phyloP scores from a whole-genome alignment of 1,140 invertebrate genomes.

The Amphibalanus amphitrite region DNA sequence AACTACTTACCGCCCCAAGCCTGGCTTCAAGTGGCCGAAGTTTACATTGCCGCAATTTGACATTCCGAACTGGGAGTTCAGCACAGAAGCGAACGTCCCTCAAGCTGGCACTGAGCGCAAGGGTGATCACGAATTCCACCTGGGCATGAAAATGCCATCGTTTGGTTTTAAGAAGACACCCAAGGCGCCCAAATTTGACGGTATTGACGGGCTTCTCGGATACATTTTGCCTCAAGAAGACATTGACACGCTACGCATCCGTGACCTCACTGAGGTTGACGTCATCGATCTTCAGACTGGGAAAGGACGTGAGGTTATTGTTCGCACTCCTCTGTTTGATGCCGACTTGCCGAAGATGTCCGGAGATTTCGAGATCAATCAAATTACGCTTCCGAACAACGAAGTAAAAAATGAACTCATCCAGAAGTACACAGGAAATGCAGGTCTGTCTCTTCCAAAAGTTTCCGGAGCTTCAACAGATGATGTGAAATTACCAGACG shows the following conservation, averaged over 20 bases:
- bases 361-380: background rate
- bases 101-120: background rate
- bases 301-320: background rate
- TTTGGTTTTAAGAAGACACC: background rate
- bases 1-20: background rate
- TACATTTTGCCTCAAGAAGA: background rate
- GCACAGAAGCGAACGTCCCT: background rate
- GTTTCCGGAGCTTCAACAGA: background rate
- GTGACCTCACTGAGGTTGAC: background rate
- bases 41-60: background rate
- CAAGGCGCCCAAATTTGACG: background rate
- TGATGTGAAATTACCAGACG: background rate
- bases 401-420: background rate
- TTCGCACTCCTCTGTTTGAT: background rate
- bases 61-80: background rate
- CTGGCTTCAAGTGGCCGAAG: background rate
- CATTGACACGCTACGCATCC: background rate
- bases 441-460: background rate
- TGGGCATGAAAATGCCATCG: background rate
- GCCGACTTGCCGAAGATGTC: background rate
- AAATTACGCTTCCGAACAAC: background rate
- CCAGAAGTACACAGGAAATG: background rate
- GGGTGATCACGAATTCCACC: background rate
- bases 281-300: background rate
- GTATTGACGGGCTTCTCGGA: background rate